Evolutionary conservation across 2,113 vertebrate genomes (phyloP), one percentile per base, ranked within the genome.

Genomic region (Ailurus styani): DNA sequence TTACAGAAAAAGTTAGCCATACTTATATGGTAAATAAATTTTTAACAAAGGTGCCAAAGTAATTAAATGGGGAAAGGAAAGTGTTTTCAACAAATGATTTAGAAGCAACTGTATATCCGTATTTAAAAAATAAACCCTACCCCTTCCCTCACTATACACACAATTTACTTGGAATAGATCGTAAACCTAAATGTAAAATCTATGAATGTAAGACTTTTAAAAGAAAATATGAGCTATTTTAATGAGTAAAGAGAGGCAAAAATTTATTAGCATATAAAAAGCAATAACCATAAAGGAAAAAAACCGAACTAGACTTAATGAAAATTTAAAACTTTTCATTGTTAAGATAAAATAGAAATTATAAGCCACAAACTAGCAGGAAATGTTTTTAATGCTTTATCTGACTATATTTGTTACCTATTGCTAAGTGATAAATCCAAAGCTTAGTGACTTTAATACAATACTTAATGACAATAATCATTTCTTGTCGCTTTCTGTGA

Each of bases 181-280:
- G 14, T 79, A 90, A 50, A 64, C 45, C 42, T 95, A 95, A 90
- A 31, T 79, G 10, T 96, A 66, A 88, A 84, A 92, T 83, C 73
- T 70, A 23, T 66, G 70, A 60, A 27, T 45, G 18, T 50, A 95
- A 68, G 52, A 0, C 45, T 93, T 89, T 45, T 79, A 72, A 64
- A 85, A 68, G 54, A 78, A 84, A 84, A 87, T 77, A 68, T 45
- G 50, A 86, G 34, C 45, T 47, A 64, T 47, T 77, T 93, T 84
- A 68, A 84, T 93, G 47, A 50, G 27, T 77, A 4, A 42, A 68
- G 72, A 79, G 50, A 85, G n/a, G 31, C 60, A 93, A 60, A 93
- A 85, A 64, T 64, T 60, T 87, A 55, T 72, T 91, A 81, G 21
- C 40, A 68, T 78, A 83, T 37, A 82, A 77, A 82, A 96, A 70